Evolutionary conservation across 2,113 vertebrate genomes (phyloP), one percentile per base, ranked within the genome.

Genomic region (Zootoca vivipara): DNA sequence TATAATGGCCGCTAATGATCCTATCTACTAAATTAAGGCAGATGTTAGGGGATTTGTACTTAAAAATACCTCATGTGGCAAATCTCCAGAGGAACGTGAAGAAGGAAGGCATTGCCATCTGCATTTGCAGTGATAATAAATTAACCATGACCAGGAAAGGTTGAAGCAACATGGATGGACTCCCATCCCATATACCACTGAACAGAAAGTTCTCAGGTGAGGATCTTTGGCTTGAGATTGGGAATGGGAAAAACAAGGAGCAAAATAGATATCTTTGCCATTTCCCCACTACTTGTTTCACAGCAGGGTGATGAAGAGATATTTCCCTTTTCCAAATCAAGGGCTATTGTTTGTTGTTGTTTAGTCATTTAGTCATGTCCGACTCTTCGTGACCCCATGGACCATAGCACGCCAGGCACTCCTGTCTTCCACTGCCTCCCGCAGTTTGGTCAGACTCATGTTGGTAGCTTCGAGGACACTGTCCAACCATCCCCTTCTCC

Each of bases 1-100:
- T 95, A 96, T 97, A 97, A 97, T 97, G 92, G 95, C 95, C 95
- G 90, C 94, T 97, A 97, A 97, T 96, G 96, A 97, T 96, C 89
- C 92, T 94, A 95, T 96, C 93, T 96, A 96, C 95, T 93, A 97
- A 97, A 97, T 97, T 95, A 97, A 97, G 95, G 95, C 96, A 97
- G 97, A 97, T 97, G 96, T 96, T 97, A 96, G 96, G 96, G 97
- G 96, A 97, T 91, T 97, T 96, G 93, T 93, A 95, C 90, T 96
- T 95, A 96, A 95, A 96, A 96, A 95, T 91, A 96, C 82, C 90
- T 96, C 92, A 90, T 95, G 94, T 96, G 94, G 94, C 95, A 95
- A 97, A 95, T 96, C 96, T 97, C 95, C 75, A 38, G 90, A 95
- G 94, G 92, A 95, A 92, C 38, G 83, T 62, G 74, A 40, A 73